Conservation (phyloP, 2,113 vertebrate species). For the Sylvia atricapilla region DNA sequence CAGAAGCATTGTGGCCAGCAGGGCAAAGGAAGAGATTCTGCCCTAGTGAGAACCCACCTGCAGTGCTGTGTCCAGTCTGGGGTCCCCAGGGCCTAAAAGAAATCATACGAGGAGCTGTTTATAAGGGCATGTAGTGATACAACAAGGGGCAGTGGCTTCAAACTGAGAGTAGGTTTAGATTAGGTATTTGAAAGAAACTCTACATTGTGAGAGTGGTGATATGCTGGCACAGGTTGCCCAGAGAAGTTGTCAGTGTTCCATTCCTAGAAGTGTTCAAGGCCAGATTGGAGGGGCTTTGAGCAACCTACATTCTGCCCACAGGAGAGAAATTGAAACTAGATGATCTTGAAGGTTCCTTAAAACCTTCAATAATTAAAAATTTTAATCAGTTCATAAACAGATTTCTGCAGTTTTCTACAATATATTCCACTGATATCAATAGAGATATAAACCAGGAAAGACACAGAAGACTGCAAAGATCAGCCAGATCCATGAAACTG, state of each 20-base stretch:
- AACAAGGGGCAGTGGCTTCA: neutral
- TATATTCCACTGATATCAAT: neutral
- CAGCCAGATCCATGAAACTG: neutral
- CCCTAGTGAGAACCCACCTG: neutral
- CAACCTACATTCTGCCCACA: neutral
- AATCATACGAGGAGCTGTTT: neutral
- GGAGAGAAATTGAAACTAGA: neutral
- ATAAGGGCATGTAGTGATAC: neutral
- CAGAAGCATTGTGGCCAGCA: accelerated
- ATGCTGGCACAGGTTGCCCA: neutral
- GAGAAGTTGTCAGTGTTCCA: neutral
- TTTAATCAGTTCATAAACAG: neutral
- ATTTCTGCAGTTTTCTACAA: neutral
- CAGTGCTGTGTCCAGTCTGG: neutral
- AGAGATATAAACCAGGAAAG: neutral
- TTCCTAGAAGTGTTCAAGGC: neutral
- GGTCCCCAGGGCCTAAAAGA: neutral
- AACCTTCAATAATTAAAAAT: neutral
- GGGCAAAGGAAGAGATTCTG: neutral
- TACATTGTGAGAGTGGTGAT: neutral
- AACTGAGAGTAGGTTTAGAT: neutral
- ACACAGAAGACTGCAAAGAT: neutral
- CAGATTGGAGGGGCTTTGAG: neutral
- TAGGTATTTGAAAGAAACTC: neutral
- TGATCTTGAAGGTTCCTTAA: neutral